Percentiles rank a stretch among this genome's conserved stretches.
phyloP scores from a whole-genome alignment of 2,113 vertebrate genomes.

The Calonectris borealis region DNA sequence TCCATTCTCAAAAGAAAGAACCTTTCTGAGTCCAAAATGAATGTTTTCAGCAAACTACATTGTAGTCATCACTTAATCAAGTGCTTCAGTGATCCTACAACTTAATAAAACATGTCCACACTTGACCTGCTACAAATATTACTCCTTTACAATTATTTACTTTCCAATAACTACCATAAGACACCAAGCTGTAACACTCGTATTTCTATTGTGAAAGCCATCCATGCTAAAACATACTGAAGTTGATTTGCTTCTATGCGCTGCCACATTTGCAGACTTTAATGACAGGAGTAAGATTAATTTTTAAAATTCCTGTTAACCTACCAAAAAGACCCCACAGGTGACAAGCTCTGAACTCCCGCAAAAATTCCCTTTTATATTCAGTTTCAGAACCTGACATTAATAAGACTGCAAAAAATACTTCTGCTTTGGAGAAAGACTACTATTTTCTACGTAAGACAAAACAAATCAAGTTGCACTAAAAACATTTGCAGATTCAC shows the following conservation, averaged over 20 bases:
- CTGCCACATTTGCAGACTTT: background rate
- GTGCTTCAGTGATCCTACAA: background rate
- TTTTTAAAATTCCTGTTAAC: background rate
- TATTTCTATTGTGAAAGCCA: background rate
- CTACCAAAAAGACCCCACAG: background rate
- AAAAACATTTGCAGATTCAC: background rate
- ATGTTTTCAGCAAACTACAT: background rate
- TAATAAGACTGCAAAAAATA: background rate
- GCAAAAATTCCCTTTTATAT: background rate
- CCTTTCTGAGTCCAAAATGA: background rate
- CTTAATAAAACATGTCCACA: background rate
- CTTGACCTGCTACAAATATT: background rate
- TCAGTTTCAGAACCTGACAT: background rate
- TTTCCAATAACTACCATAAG: background rate
- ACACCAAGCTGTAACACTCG: background rate
- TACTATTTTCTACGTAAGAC: background rate
- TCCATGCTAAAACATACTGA: background rate
- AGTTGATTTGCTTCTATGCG: background rate
- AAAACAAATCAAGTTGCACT: background rate
- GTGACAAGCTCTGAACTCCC: background rate
- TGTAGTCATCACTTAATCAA: background rate
- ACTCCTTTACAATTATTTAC: background rate
- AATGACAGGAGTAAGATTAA: background rate
- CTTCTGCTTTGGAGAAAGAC: background rate
- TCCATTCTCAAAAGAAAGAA: background rate